Evolutionary conservation across 2,888 invertebrate species (phyloP).

Genomic region (Zeuzera pyrina): DNA sequence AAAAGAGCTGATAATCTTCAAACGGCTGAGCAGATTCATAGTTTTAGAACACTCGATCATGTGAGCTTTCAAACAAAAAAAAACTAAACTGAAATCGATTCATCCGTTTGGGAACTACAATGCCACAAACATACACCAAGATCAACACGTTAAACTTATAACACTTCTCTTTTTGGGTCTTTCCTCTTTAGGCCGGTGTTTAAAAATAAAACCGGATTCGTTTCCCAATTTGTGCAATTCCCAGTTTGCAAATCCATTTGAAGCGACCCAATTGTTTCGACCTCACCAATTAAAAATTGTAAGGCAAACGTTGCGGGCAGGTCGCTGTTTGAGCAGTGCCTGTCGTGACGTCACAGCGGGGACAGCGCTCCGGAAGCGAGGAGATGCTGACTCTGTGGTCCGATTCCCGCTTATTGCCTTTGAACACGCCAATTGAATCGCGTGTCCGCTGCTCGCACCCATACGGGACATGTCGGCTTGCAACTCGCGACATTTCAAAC

Average conservation of each 20-base stretch:
- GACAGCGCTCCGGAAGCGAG: slow-evolving; percentile 49
- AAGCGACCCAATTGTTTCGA: slow-evolving; percentile 64
- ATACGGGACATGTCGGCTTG: slow-evolving; percentile 38
- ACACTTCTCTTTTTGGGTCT: no score
- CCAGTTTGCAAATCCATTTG: slow-evolving; percentile 49
- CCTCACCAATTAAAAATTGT: slow-evolving; percentile 69
- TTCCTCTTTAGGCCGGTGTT: no score
- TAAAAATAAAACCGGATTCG: slow-evolving; percentile 26
- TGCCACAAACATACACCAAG: no score
- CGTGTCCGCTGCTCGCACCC: slow-evolving; percentile 58
- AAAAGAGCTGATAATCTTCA: no score
- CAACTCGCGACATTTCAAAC: slow-evolving; percentile 36
- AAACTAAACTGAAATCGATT: no score
- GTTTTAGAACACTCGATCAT: no score
- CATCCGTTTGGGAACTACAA: no score
- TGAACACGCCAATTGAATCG: slow-evolving; percentile 62
- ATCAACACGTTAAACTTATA: no score
- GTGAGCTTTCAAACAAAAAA: no score
- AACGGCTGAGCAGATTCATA: no score
- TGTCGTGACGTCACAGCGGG: slow-evolving; percentile 35
- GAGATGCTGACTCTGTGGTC: slow-evolving; percentile 23
- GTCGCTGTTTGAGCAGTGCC: slow-evolving; percentile 20
- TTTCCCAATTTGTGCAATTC: slow-evolving; percentile 25
- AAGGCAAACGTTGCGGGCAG: slow-evolving; percentile 46
- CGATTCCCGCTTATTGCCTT: slow-evolving; percentile 47